phyloP scores from a whole-genome alignment of 2,113 vertebrate genomes.

The Penelope pileata region DNA sequence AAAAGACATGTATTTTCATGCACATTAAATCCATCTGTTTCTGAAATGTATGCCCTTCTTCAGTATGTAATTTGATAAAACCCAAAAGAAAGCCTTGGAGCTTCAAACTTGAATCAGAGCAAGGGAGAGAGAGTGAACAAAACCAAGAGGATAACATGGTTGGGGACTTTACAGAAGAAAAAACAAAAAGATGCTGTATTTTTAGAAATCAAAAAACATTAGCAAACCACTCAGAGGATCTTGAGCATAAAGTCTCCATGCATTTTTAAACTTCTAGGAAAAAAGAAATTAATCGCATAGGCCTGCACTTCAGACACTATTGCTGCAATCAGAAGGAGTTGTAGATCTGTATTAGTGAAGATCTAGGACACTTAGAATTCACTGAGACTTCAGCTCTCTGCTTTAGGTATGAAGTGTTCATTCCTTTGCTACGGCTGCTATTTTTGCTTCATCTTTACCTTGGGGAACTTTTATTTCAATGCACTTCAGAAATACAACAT shows the following conservation, averaged over 20 bases:
- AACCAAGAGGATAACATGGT: background rate
- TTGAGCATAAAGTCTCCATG: background rate
- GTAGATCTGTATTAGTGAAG: background rate
- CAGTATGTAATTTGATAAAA: conserved; percentile 85
- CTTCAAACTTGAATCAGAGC: conserved; percentile 70
- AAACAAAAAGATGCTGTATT: conserved; percentile 20
- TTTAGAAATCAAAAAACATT: conserved; percentile 56
- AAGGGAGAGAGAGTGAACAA: conserved; percentile 53
- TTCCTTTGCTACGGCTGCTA: background rate
- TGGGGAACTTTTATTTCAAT: background rate
- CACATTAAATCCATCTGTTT: conserved; percentile 90
- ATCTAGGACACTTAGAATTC: too few species aligned
- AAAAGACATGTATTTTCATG: conserved; percentile 84
- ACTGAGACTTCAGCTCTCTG: background rate
- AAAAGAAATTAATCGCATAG: fast-evolving
- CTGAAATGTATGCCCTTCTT: conserved; percentile 76
- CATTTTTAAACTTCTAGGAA: background rate
- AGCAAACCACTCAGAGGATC: background rate
- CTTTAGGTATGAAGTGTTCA: background rate
- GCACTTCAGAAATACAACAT: fast-evolving
- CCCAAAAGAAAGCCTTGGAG: conserved; percentile 73
- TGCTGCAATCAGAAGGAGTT: background rate
- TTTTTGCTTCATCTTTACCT: background rate
- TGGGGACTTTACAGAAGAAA: conserved; percentile 36
- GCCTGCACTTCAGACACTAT: background rate